Conservation (phyloP, 2,113 vertebrate species). For the Pedionomus torquatus region DNA sequence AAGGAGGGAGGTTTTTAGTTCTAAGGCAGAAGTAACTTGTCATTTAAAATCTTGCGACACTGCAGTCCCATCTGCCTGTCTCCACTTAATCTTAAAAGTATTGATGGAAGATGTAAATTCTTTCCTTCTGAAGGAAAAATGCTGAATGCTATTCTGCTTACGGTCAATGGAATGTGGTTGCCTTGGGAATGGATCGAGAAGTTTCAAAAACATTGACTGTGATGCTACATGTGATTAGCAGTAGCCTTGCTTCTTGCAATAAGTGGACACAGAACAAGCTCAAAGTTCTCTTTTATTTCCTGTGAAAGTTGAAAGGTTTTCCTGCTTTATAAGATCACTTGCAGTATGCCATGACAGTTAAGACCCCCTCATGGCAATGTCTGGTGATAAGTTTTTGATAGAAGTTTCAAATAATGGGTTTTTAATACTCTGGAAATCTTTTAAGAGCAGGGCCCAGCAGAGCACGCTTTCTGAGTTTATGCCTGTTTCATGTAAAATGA, state of each 20-base stretch:
- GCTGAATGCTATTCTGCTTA: not conserved
- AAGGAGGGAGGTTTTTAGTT: not conserved
- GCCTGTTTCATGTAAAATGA: not conserved
- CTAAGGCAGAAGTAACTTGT: not conserved
- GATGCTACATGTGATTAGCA: not conserved
- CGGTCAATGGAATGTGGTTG: not conserved
- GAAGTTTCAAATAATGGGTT: not conserved
- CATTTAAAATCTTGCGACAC: not conserved
- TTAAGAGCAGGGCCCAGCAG: not conserved
- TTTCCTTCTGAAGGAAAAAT: not conserved
- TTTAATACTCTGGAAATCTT: not conserved
- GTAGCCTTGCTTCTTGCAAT: not conserved
- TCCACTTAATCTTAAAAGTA: not conserved
- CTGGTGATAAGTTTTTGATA: not conserved
- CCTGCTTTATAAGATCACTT: not conserved
- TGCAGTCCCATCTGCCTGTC: not conserved
- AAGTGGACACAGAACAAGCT: not conserved
- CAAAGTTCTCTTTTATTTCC: not conserved
- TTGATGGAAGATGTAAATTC: not conserved
- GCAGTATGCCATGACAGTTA: not conserved
- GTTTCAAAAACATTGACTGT: not conserved
- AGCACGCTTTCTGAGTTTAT: fast-evolving
- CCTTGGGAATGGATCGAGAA: not conserved
- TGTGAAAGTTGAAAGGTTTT: not conserved
- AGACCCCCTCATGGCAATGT: not conserved